These are phyloP conservation scores for Ametastegia equiseti DNA, from an alignment of 2,888 invertebrate genomes.

Conservation along the genomic window DNA sequence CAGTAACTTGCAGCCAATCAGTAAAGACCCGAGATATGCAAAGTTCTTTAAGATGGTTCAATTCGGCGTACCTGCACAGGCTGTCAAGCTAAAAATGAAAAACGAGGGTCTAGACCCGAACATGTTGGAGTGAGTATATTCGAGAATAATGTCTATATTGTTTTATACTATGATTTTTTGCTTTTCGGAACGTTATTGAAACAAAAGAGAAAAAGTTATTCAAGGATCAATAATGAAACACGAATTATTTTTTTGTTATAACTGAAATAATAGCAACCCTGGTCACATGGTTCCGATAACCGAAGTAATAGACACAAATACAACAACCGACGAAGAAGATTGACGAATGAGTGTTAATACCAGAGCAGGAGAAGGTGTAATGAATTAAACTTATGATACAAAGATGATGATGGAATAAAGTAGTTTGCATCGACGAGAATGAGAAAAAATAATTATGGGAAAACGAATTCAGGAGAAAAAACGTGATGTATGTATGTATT, in stretches of 20 bases:
- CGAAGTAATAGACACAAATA: slow-evolving; percentile 5
- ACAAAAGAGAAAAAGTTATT: background rate
- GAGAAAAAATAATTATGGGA: slow-evolving; percentile 25
- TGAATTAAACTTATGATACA: background rate
- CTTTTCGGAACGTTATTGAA: background rate
- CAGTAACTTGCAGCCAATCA: slow-evolving; percentile 12
- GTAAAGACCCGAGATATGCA: slow-evolving; percentile 82
- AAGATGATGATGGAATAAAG: background rate
- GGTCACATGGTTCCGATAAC: slow-evolving; percentile 58
- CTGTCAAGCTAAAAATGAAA: slow-evolving; percentile 89
- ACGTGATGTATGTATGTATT: slow-evolving; percentile 34
- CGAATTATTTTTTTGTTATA: background rate
- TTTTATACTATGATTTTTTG: background rate
- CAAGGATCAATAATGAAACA: background rate
- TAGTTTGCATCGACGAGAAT: background rate
- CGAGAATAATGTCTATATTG: slow-evolving; percentile 5
- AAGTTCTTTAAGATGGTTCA: slow-evolving; percentile 94
- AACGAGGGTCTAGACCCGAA: slow-evolving; percentile 89
- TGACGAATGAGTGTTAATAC: background rate
- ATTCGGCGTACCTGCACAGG: slow-evolving; percentile 90
- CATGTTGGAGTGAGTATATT: slow-evolving; percentile 81
- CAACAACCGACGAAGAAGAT: slow-evolving; percentile 18
- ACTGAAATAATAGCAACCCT: slow-evolving; percentile 61
- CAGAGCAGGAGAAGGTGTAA: background rate
- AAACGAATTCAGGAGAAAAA: slow-evolving; percentile 61